phyloP scores from a whole-genome alignment of 2,113 vertebrate species.

The Grus americana region DNA sequence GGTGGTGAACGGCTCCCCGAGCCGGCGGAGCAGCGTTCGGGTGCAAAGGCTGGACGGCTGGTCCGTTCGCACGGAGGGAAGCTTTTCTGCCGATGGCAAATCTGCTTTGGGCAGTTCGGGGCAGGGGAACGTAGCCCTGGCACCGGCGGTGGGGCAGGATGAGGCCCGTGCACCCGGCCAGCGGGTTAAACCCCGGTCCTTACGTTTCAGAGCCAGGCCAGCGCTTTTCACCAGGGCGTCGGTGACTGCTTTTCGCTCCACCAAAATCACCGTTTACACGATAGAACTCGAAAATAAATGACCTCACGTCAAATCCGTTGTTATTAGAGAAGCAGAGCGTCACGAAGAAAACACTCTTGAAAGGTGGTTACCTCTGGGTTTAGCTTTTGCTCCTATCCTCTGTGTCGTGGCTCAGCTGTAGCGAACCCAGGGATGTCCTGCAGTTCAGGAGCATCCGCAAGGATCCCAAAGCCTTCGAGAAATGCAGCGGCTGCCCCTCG shows the following conservation, averaged over 20 bases:
- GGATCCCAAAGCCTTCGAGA: not conserved
- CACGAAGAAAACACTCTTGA: not conserved
- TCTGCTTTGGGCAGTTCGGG: not conserved
- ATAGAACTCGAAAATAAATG: not conserved
- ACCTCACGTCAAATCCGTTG: accelerated
- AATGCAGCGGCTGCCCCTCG: not conserved
- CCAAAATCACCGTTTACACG: not conserved
- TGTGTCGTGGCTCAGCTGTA: not conserved
- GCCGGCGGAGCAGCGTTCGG: not conserved
- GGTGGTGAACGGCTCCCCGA: accelerated
- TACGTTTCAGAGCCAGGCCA: not conserved
- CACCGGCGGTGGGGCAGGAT: not conserved
- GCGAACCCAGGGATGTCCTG: not conserved
- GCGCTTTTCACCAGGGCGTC: not conserved
- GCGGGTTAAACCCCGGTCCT: not conserved
- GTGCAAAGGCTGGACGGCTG: not conserved
- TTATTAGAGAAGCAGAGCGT: not conserved
- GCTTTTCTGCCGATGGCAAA: not conserved
- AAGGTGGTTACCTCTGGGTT: not conserved
- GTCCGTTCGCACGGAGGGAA: not conserved
- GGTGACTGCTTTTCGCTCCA: not conserved
- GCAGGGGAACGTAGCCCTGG: not conserved
- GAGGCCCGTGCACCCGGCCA: accelerated
- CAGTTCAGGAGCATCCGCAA: not conserved
- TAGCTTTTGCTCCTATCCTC: not conserved